phyloP scores from a whole-genome alignment of 2,113 vertebrate genomes.

The Motacilla alba region DNA sequence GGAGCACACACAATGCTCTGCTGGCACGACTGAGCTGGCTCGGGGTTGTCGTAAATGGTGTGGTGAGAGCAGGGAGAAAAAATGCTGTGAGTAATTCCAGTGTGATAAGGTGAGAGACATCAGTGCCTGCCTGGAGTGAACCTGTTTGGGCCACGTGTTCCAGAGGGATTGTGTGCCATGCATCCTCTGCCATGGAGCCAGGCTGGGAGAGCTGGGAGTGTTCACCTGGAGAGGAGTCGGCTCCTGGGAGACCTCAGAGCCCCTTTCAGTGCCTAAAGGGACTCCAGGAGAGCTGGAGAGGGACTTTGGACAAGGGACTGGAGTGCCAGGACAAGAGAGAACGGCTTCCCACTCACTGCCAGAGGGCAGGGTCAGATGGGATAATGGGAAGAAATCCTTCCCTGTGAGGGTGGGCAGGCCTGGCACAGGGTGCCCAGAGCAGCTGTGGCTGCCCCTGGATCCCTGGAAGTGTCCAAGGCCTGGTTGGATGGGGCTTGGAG shows the following conservation, averaged over 20 bases:
- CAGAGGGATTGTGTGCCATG: background rate
- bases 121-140: background rate
- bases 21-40: background rate
- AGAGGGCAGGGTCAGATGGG: background rate
- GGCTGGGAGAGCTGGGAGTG: background rate
- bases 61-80: background rate
- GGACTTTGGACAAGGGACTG: rapidly evolving
- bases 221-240: too few species aligned
- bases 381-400: background rate
- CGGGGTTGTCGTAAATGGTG: background rate
- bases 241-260: background rate
- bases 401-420: background rate
- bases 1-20: background rate
- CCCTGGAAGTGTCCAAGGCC: background rate
- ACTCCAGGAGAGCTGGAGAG: background rate
- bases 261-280: background rate
- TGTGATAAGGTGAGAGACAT: background rate
- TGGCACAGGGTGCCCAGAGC: rapidly evolving
- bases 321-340: background rate
- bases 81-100: background rate
- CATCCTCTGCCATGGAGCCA: background rate
- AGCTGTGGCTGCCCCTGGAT: background rate
- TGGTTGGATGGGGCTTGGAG: rapidly evolving
- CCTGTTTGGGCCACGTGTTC: background rate
- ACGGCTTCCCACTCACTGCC: background rate